phyloP scores from a whole-genome alignment of 2,113 vertebrate genomes.

The Mus spicilegus region DNA sequence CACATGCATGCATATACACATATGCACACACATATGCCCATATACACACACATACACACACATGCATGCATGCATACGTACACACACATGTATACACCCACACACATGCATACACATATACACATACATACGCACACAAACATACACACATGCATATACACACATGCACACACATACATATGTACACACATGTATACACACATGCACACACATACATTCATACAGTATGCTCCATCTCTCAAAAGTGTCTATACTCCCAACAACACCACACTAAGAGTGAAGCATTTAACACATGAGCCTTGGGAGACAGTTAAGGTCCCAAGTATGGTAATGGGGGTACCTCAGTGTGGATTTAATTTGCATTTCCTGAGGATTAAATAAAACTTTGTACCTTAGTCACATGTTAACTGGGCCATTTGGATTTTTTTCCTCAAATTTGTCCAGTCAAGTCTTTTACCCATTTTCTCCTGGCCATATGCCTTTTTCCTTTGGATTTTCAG shows the following conservation, averaged over 20 bases:
- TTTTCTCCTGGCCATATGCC: not conserved
- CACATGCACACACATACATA: too few relatives aligned
- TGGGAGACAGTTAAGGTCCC: not conserved
- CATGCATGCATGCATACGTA: too few relatives aligned
- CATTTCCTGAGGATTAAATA: slow-evolving; percentile 8
- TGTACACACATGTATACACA: too few relatives aligned
- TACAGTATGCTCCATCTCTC: not conserved
- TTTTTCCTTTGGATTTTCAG: not conserved
- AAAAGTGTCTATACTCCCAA: not conserved
- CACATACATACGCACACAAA: not conserved
- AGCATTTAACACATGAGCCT: not conserved
- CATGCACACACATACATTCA: too few relatives aligned
- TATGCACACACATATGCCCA: too few relatives aligned
- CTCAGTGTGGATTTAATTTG: not conserved
- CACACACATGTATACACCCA: too few relatives aligned
- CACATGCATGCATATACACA: too few relatives aligned
- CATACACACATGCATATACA: rapidly evolving
- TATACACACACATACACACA: too few relatives aligned
- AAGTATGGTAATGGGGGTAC: not conserved
- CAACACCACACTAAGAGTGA: not conserved
- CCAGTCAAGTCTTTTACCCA: not conserved
- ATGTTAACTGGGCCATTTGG: not conserved
- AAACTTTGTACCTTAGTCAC: not conserved
- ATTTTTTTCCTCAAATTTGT: not conserved
- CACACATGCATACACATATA: too few relatives aligned